Evolutionary conservation across 2,113 vertebrate genomes (phyloP), one percentile per base, ranked within the genome.

Genomic region (Nothobranchius kuhntae): DNA sequence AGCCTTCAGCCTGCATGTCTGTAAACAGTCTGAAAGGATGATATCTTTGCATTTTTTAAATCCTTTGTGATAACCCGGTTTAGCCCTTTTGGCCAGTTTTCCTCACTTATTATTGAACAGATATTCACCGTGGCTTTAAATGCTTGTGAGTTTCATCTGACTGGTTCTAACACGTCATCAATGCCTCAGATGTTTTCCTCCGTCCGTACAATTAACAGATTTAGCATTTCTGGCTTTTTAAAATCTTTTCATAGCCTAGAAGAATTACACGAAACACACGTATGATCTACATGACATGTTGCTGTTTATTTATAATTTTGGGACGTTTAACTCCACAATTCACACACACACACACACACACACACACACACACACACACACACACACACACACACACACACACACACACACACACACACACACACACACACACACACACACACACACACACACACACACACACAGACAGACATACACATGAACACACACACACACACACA

Each of bases 361-460:
- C 14, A 15, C 35, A 62, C 10, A 26, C 24, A 30, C 65, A 51
- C n/a, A 40, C 30, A 30, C 4, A 30, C 30, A 30, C 30, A 4
- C 30, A 30, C 30, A 30, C n/a, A 48, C 47, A 48, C 14, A 15
- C 35, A 62, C 10, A 26, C 24, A 30, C 65, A 51, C n/a, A 40
- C 30, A 30, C 4, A 30, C 30, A 30, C 30, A 4, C 30, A 30
- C 30, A 30, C 30, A 4, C 30, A 30, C 30, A 30, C 30, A 30
- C 30, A 30, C 30, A 30, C 30, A 30, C 30, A 30, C 30, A 77
- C 68, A 79, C 65, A 71, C 71, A 46, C 64, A 21, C 36, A 58
- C 60, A 65, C 48, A 9, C n/a, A 48, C 47, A n/a, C 14, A 15
- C 35, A 62, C 10, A 26, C 24, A 30, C 65, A 51, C n/a, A 40